Base-by-base conservation (phyloP, 2,797 vertebrate species). In the Acropternis orthonyx region DNA sequence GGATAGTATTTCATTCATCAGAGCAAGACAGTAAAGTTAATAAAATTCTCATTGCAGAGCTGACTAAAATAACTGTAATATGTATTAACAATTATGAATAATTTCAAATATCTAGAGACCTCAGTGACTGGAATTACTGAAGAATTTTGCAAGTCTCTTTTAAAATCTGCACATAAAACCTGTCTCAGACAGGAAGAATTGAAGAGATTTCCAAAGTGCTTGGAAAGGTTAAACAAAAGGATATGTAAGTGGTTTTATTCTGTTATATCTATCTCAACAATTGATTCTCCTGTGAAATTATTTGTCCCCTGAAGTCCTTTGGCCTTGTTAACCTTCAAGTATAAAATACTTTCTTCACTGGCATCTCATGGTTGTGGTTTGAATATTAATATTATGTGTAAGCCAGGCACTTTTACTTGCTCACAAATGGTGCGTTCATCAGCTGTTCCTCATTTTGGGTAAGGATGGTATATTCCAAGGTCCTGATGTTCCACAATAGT, bases 171-270 rank as follows among this genome's bases (percentile, higher is more conserved):
- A 21, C 11, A 41, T 43, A 89, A 82, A 90, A 86, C 68, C 59
- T 73, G 39, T 85, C 81, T 88, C 69, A 56, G 49, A 52, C 5
- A 34, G 23, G 56, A 90, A 77, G 56, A 95, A 81, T 30, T 90
- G 73, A 46, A 92, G 26, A 39, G 17, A 93, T 65, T 86, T 95
- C 62, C 59, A 44, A 89, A 85, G 28, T 1, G 2, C 39, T 79
- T 89, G 46, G 59, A 87, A 85, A 89, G 71, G 55, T 87, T 91
- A 92, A 95, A 76, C 24, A 78, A 82, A 93, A 77, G 71, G 39
- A 6, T 87, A 41, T 63, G 16, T 68, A 69, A 89, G 71, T 73
- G 39, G 23, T 46, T 91, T 95, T 79, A 82, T 79, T 77, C 54
- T 73, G 20, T 72, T 78, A 55, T 51, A 12, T 85, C 95, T 87